phyloP scores from a whole-genome alignment of 2,888 invertebrate genomes.

The Tryphoninae sp. region DNA sequence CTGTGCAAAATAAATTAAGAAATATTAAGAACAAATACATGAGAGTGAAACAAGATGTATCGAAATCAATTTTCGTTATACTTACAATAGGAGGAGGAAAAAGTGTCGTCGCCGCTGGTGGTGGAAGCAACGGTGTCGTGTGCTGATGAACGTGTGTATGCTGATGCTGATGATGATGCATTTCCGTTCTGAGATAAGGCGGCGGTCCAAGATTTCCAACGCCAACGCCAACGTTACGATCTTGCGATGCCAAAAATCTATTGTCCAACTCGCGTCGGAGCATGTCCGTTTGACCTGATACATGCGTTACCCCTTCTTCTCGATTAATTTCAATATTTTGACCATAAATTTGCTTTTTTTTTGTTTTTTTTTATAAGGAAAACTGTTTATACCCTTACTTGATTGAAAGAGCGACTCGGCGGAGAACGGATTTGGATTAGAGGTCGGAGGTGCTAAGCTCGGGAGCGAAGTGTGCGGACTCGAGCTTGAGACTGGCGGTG shows the following conservation, averaged over 20 bases:
- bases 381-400: conserved; percentile 84
- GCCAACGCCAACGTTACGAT: conserved; percentile 83
- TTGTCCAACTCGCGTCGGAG: conserved; percentile 94
- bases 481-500: conserved; percentile 81
- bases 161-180: conserved; percentile 97
- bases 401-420: conserved; percentile 94
- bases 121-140: conserved; percentile 86
- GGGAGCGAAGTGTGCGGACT: conserved; percentile 79
- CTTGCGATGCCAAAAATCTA: conserved; percentile 94
- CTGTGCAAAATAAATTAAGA: conserved; percentile 79
- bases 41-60: conserved; percentile 3
- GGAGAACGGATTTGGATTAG: conserved; percentile 92
- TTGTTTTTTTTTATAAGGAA: background rate
- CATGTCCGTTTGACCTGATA: conserved; percentile 90
- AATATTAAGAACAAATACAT: conserved; percentile 1
- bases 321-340: conserved; percentile 56
- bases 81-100: conserved; percentile 87
- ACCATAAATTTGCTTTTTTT: background rate
- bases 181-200: conserved; percentile 90
- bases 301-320: conserved; percentile 77
- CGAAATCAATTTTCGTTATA: conserved; percentile 60
- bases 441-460: conserved; percentile 80
- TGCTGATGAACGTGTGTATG: conserved; percentile 96
- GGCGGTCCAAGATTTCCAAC: conserved; percentile 81
- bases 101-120: conserved; percentile 82